phyloP scores from a whole-genome alignment of 1,140 invertebrate genomes.

The Fopius arisanus region DNA sequence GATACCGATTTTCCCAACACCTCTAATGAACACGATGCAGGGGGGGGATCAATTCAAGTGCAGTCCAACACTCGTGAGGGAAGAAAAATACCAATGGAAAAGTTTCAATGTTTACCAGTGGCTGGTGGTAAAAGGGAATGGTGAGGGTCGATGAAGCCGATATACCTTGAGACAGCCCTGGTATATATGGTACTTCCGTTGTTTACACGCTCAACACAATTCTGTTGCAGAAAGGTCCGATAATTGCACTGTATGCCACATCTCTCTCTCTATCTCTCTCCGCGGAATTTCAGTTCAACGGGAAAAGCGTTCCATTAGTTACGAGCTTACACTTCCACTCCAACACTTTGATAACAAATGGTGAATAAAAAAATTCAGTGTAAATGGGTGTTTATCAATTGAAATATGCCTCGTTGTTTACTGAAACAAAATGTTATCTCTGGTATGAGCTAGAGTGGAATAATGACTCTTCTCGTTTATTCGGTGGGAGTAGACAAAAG shows the following conservation, averaged over 20 bases:
- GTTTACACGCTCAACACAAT: constrained; percentile 11
- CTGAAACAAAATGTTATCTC: not conserved
- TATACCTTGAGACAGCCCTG: not conserved
- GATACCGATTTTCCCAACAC: not conserved
- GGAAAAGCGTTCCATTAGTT: not conserved
- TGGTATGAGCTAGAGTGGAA: not conserved
- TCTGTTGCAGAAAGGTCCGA: constrained; percentile 8
- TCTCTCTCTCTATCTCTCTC: not conserved
- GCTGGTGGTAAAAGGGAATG: too few relatives aligned
- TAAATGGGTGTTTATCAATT: not conserved
- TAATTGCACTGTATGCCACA: not conserved
- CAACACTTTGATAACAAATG: not conserved
- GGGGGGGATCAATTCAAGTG: not conserved
- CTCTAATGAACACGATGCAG: not conserved
- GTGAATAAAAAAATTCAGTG: not conserved
- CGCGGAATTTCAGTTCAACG: not conserved
- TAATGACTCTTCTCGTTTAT: not conserved
- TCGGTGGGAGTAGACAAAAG: not conserved
- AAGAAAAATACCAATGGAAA: not conserved
- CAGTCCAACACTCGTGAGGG: not conserved
- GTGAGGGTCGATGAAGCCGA: not conserved
- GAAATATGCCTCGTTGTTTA: not conserved
- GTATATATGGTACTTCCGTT: not conserved
- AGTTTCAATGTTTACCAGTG: not conserved
- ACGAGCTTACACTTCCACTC: not conserved